Evolutionary conservation across 2,797 vertebrate genomes (phyloP), one percentile per base, ranked within the genome.

Genomic region (Gallinago stenura): DNA sequence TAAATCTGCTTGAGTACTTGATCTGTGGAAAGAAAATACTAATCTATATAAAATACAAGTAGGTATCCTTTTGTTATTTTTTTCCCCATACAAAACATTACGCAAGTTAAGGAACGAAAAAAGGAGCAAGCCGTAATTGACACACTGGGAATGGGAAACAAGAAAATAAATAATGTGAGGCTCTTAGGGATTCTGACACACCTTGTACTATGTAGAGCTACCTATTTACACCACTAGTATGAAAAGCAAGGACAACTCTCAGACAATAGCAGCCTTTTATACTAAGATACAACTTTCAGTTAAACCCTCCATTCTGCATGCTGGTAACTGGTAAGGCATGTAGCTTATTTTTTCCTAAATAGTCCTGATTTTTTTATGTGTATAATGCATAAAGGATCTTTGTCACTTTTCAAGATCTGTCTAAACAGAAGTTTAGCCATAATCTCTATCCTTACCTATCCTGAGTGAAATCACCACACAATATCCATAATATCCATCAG

Each of bases 81-180:
- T 26, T 9, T 3, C 39, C 41, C 22, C 33, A 12, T 61, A 92
- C 72, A 54, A 61, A 76, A 73, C 39, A 72, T 48, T 48, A 93
- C 51, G 35, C 76, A 87, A 72, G 77, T 61, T 31, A 41, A 77
- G 35, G 46, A 75, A 86, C 41, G 50, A 53, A 79, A 68, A 37
- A 37, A 37, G 35, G 35, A 37, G 81, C 39, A 68, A 77, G 43
- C 12, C 41, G 84, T 65, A 95, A 30, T 86, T 51, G 61, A 66
- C 46, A 75, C 4, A 48, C 3, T 37, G 10, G 77, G 77, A 92
- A 97, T 86, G 87, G 86, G 66, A 96, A 96, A 70, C 33, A 91
- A 87, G 70, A 96, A 92, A 88, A 94, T 33, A 58, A 96, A 68
- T 91, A 88, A 79, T 66, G 45, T 64, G 90, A 92, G 45, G 22